Conservation (phyloP, 2,797 vertebrate species). For the Rhinichthys osculus region DNA sequence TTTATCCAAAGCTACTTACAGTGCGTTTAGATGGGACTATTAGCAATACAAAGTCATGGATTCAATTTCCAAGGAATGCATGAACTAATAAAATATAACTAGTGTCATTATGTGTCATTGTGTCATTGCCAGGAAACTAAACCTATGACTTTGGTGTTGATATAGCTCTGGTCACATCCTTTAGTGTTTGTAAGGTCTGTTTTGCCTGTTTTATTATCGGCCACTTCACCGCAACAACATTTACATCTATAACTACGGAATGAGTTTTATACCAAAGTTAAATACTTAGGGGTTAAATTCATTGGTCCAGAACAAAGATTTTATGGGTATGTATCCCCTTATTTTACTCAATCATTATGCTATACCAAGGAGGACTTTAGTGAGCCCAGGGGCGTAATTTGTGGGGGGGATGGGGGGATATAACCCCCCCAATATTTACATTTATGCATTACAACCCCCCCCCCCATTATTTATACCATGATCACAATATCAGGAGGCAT, state of each 20-base stretch:
- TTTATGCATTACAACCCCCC: no score
- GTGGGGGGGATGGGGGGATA: no score
- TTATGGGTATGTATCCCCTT: background rate
- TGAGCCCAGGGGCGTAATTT: no score
- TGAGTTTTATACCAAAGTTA: background rate
- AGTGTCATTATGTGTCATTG: no score
- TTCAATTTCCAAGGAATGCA: background rate
- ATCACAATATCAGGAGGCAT: no score
- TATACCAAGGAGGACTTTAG: background rate
- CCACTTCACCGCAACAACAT: background rate
- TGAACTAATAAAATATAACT: background rate
- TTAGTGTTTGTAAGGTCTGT: background rate
- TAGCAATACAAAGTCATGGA: background rate
- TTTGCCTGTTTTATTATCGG: background rate
- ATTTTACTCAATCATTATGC: background rate
- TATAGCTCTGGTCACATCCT: background rate
- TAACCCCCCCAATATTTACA: no score
- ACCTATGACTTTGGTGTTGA: background rate
- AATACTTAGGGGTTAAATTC: background rate
- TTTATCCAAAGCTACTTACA: background rate
- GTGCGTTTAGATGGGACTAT: background rate
- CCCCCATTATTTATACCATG: no score
- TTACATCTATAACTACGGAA: background rate
- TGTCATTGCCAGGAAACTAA: background rate
- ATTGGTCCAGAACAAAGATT: background rate